phyloP scores from a whole-genome alignment of 2,888 invertebrate genomes.

The Ormyrus thymus region DNA sequence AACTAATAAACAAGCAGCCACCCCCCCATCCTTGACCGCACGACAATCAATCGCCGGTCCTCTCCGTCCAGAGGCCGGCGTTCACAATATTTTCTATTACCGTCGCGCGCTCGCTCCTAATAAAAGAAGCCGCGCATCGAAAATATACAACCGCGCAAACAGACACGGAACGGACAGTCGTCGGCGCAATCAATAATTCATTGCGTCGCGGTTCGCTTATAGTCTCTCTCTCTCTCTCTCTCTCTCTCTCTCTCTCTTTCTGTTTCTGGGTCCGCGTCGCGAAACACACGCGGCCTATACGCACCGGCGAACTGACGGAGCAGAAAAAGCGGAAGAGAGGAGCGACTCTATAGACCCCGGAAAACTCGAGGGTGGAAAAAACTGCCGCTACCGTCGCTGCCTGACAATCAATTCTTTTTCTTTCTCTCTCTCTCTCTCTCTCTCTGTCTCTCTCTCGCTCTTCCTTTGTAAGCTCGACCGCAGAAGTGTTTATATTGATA shows the following conservation, averaged over 20 bases:
- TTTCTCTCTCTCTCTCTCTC: too few species aligned
- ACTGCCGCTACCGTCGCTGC: background rate
- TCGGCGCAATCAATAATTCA: conserved; percentile 42
- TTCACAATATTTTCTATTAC: conserved; percentile 42
- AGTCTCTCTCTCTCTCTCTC: too few species aligned
- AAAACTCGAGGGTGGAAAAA: conserved; percentile 9
- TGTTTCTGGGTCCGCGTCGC: too few species aligned
- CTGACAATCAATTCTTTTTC: too few species aligned
- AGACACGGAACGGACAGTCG: too few species aligned
- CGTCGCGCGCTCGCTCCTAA: conserved; percentile 29
- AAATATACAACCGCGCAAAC: conserved; percentile 27
- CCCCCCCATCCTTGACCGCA: too few species aligned
- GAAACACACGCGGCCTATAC: background rate
- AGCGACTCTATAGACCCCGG: conserved; percentile 6
- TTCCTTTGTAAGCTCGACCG: too few species aligned
- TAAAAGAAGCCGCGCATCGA: conserved; percentile 43
- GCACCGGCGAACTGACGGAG: background rate
- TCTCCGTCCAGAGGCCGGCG: background rate
- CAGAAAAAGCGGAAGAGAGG: background rate
- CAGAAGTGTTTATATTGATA: too few species aligned
- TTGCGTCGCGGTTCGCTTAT: background rate
- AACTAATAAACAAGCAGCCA: too few species aligned
- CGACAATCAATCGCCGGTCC: too few species aligned
- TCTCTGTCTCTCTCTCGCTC: too few species aligned
- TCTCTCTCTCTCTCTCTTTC: too few species aligned